Percentiles rank a stretch among this genome's conserved stretches.
phyloP scores from a whole-genome alignment of 2,113 vertebrate genomes.

The Monarcha castaneiventris region DNA sequence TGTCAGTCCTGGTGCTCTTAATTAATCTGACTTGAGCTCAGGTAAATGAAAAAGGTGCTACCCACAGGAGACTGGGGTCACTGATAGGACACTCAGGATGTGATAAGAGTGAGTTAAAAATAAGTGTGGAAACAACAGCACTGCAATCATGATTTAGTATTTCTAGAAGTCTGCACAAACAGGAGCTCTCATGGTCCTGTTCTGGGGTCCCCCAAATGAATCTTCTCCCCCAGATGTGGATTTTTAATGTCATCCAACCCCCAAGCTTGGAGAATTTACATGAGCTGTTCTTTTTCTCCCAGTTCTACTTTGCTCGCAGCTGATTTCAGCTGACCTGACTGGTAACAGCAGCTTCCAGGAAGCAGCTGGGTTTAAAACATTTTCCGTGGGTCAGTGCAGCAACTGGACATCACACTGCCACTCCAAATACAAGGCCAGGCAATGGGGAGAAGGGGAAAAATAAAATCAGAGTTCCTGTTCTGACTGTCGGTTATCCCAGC shows the following conservation, averaged over 20 bases:
- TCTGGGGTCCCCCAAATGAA: not conserved
- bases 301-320: not conserved
- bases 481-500: not conserved
- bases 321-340: not conserved
- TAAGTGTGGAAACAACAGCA: not conserved
- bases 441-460: accelerated
- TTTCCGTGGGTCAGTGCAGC: not conserved
- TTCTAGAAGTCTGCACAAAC: not conserved
- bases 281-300: not conserved
- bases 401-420: not conserved
- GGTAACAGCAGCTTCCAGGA: not conserved
- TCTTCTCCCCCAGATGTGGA: not conserved
- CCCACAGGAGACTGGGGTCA: not conserved
- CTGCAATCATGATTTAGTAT: not conserved
- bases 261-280: not conserved
- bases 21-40: not conserved
- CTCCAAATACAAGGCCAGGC: not conserved
- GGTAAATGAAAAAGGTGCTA: not conserved
- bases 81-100: not conserved
- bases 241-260: not conserved
- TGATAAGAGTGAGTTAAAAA: not conserved
- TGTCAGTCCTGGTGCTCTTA: not conserved
- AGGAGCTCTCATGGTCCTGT: not conserved
- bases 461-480: not conserved
- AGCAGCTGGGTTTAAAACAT: not conserved